Base-by-base conservation (phyloP, 2,797 vertebrate genomes). In the Tokudaia tokunoshimensis region DNA sequence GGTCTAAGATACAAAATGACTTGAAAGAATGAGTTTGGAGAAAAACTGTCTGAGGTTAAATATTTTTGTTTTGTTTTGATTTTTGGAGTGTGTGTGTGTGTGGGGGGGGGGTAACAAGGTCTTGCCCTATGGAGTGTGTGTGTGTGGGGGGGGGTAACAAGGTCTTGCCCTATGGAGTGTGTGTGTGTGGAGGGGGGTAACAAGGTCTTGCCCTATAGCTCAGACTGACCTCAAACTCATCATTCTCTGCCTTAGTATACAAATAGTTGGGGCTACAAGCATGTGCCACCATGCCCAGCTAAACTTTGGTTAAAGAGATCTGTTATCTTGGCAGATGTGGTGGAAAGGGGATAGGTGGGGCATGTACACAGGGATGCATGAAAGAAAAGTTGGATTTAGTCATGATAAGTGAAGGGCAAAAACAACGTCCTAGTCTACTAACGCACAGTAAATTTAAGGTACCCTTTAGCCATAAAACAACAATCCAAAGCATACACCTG, bases 1-100 rank as follows among this genome's bases (percentile, higher is more conserved):
- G 63, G 75, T 96, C 76, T 97, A 95, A 89, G 63, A 92, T 34
- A 57, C 94, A 95, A 91, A 94, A 88, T 92, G 29, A 91, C 91
- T 93, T 61, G 81, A 83, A 47, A 92, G 52, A 97, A 91, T 57
- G 57, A 20, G 29, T 29, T 94, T 11, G 47, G n/a, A 92, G 7
- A 55, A 67, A 67, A 94, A 74, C 20, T 91, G 78, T 31, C 94
- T 44, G 63, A 93, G 41, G 26, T 84, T 31, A 94, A 61, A 50
- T 10, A 44, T 67, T 87, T 90, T 67, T 50, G 61, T 59, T 10
- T 26, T 6, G 65, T n/a, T 72, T 72, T 70, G 15, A 13, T 41
- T 41, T 57, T 31, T 75, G 15, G 47, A 76, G 44, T 29, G 41
- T 41, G 41, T 41, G 41, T 41, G 41, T 41, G 41, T 41, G 41